phyloP scores from a whole-genome alignment of 2,888 invertebrate genomes.

The Dromius quadrimaculatus region DNA sequence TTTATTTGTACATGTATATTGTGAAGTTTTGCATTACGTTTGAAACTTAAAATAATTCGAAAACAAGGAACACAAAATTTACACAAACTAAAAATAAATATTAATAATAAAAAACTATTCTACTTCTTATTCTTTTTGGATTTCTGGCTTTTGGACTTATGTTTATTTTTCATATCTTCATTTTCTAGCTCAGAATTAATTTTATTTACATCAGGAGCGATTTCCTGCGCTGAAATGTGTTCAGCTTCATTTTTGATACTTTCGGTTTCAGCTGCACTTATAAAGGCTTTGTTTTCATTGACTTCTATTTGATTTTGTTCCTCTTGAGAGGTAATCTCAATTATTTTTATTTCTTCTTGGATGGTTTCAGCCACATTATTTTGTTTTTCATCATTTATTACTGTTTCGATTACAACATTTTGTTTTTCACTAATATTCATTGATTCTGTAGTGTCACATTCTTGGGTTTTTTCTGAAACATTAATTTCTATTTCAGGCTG shows the following conservation, averaged over 20 bases:
- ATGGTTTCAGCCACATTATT: no score
- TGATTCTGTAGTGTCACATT: background rate
- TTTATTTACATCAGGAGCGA: background rate
- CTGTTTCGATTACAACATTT: background rate
- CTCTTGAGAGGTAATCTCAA: background rate
- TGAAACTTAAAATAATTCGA: no score
- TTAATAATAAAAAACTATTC: background rate
- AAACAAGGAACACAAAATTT: no score
- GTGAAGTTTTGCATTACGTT: no score
- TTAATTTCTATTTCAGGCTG: background rate
- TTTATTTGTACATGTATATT: no score
- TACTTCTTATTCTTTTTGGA: conserved; percentile 16
- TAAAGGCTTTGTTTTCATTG: background rate
- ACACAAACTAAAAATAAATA: conserved; percentile 25
- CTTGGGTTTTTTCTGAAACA: background rate
- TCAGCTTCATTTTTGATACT: conserved; percentile 4
- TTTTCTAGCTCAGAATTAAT: background rate
- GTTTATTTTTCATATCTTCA: conserved; percentile 6
- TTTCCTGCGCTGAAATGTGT: background rate
- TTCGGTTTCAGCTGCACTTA: no score
- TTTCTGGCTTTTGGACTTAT: conserved; percentile 12
- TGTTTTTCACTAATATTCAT: background rate
- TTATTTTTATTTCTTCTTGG: background rate
- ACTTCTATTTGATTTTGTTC: background rate
- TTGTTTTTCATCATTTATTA: background rate